Evolutionary conservation across 2,797 vertebrate species (phyloP).

Genomic region (Chromis chromis): DNA sequence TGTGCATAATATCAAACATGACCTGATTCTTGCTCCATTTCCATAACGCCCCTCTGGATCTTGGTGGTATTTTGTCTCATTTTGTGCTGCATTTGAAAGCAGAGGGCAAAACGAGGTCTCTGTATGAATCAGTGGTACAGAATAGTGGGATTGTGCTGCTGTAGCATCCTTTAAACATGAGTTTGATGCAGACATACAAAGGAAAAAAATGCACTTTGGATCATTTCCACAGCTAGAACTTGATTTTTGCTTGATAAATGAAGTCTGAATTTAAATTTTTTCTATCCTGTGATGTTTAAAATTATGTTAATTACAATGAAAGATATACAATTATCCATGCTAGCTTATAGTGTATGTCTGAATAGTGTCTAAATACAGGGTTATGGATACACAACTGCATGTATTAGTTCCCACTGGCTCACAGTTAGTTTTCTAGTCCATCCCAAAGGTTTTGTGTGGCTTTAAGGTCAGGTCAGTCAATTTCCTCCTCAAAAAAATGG

Average conservation of each 20-base stretch:
- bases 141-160: constrained; percentile 3
- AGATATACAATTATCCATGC: background rate
- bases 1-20: constrained; percentile 78
- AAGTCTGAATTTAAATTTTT: background rate
- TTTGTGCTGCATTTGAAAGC: constrained; percentile 65
- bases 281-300: background rate
- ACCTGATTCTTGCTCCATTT: constrained; percentile 75
- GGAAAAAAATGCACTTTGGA: constrained; percentile 2
- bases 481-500: background rate
- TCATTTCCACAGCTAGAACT: background rate
- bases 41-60: constrained; percentile 76
- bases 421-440: background rate
- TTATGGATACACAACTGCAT: background rate
- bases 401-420: too few relatives aligned
- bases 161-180: constrained; percentile 33
- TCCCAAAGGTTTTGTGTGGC: constrained; percentile 7
- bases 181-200: background rate
- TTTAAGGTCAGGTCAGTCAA: background rate
- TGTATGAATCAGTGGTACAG: constrained; percentile 20
- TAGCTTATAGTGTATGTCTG: background rate
- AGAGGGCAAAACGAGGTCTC: constrained; percentile 50
- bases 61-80: constrained; percentile 77
- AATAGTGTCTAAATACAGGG: background rate
- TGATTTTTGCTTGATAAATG: background rate
- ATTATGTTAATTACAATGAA: background rate